Evolutionary conservation across 2,888 invertebrate genomes (phyloP).

Genomic region (Cerceris rybyensis): DNA sequence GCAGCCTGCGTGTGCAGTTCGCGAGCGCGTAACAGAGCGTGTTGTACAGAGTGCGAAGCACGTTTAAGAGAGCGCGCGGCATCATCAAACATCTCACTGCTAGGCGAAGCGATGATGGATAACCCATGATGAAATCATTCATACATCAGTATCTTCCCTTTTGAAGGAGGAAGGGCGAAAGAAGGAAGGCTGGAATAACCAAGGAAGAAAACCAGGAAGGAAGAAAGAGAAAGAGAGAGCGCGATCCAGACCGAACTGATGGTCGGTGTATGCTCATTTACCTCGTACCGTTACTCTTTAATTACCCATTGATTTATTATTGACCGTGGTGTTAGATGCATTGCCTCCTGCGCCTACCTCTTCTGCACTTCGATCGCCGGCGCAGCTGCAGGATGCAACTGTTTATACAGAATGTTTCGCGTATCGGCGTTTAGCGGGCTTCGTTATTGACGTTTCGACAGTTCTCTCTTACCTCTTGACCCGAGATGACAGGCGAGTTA

Average conservation of each 20-base stretch:
- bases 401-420: slow-evolving; percentile 4
- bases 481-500: slow-evolving; percentile 37
- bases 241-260: slow-evolving; percentile 25
- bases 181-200: neutral
- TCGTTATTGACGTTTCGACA: slow-evolving; percentile 24
- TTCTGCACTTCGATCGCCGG: slow-evolving; percentile 35
- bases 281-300: slow-evolving; percentile 77
- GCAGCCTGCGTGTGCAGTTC: slow-evolving; percentile 25
- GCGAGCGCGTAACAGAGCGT: slow-evolving; percentile 33
- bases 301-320: slow-evolving; percentile 80
- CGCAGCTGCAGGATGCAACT: slow-evolving; percentile 1
- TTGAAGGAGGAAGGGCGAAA: neutral
- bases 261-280: slow-evolving; percentile 61
- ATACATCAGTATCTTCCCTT: slow-evolving; percentile 71
- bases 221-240: neutral
- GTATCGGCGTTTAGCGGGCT: slow-evolving; percentile 4
- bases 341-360: slow-evolving; percentile 59
- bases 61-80: slow-evolving; percentile 70
- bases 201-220: slow-evolving; percentile 2
- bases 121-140: slow-evolving; percentile 79
- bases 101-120: slow-evolving; percentile 78
- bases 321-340: slow-evolving; percentile 61
- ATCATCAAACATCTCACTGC: slow-evolving; percentile 76
- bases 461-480: slow-evolving; percentile 14
- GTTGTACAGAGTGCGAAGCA: slow-evolving; percentile 37